Conservation (phyloP, 23 tunicate species). For the Styela clava region DNA sequence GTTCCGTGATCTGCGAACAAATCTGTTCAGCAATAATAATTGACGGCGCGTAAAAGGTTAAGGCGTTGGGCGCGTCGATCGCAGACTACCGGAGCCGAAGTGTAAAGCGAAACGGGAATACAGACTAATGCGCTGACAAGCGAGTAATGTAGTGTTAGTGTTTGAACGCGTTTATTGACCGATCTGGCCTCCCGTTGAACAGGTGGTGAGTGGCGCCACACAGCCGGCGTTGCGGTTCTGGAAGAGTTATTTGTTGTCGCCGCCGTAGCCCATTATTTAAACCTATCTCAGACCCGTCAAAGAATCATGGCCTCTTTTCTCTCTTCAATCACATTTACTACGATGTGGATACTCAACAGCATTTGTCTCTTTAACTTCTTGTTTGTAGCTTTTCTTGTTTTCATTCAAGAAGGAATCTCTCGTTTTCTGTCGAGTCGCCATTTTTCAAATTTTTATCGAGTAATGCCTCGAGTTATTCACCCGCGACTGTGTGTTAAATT, state of each 20-base stretch:
- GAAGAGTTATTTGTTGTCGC: conserved; percentile 38
- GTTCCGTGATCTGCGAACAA: neutral
- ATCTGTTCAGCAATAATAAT: neutral
- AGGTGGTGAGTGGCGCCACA: conserved; percentile 81
- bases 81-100: neutral
- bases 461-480: neutral
- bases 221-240: conserved; percentile 59
- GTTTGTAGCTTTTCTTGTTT: neutral
- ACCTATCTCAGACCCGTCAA: conserved; percentile 16
- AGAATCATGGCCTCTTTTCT: conserved; percentile 13
- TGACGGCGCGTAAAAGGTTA: neutral
- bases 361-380: conserved; percentile 22
- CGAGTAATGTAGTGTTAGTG: conserved; percentile 18
- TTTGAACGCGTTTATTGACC: conserved; percentile 35
- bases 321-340: conserved; percentile 14
- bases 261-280: conserved; percentile 37
- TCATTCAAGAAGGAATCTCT: neutral
- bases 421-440: conserved; percentile 17
- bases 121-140: neutral
- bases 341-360: neutral
- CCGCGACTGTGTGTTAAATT: neutral
- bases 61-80: neutral
- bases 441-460: conserved; percentile 5
- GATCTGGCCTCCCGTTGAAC: conserved; percentile 36
- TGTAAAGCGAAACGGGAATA: neutral